A percentile compares a stretch with the other conserved stretches of the same genome.
These are phyloP conservation scores for Alligator mississippiensis DNA, from an alignment of 2,113 vertebrate species.

Conservation along the genomic window DNA sequence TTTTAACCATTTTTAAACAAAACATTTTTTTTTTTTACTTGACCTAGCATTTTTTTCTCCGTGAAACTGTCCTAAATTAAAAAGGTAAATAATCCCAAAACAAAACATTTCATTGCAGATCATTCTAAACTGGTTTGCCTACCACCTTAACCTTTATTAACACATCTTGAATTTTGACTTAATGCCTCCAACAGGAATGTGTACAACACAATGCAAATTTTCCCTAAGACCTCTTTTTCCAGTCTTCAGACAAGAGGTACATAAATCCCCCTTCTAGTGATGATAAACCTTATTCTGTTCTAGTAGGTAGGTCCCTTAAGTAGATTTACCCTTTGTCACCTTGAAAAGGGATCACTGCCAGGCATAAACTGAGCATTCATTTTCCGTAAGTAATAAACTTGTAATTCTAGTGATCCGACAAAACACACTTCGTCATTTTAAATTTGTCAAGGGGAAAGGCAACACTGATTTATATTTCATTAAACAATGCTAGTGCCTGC, in stretches of 20 bases:
- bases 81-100: not conserved
- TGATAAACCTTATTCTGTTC: constrained; percentile 24
- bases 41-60: not conserved
- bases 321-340: constrained; percentile 60
- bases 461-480: constrained; percentile 23
- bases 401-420: not conserved
- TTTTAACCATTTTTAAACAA: not conserved
- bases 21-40: not conserved
- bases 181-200: constrained; percentile 10
- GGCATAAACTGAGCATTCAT: constrained; percentile 14
- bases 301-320: constrained; percentile 47
- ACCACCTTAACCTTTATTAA: constrained; percentile 10
- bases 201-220: not conserved
- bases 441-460: constrained; percentile 29
- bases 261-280: not conserved
- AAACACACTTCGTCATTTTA: constrained; percentile 47
- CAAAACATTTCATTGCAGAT: not conserved
- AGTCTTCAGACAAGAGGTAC: not conserved
- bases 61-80: not conserved
- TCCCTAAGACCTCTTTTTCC: constrained; percentile 14
- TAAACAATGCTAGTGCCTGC: constrained; percentile 20
- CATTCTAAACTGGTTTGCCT: not conserved
- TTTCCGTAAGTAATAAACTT: constrained; percentile 56
- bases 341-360: constrained; percentile 44
- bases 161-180: constrained; percentile 46